Conservation (phyloP, 2,888 invertebrate species). For the Microplitis manilae region DNA sequence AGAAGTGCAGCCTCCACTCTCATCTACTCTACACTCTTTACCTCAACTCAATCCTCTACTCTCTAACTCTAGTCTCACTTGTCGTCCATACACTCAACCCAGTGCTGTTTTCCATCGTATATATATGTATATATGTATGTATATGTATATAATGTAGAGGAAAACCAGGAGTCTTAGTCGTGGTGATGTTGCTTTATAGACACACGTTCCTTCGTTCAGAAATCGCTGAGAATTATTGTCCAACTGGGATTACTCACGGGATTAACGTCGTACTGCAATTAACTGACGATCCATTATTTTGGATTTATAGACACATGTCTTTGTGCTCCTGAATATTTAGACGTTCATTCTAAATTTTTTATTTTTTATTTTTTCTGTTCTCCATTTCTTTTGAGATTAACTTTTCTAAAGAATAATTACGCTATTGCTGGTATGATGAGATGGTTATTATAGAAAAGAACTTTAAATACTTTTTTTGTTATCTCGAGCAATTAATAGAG, state of each 20-base stretch:
- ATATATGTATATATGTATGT: not conserved
- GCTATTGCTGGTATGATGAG: not conserved
- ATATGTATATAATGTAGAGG: not conserved
- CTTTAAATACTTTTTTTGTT: not conserved
- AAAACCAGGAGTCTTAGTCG: not conserved
- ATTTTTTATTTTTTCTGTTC: not conserved
- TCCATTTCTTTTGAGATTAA: not conserved
- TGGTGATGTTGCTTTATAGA: not conserved
- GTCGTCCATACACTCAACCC: conserved; percentile 39
- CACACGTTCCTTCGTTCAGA: conserved; percentile 16
- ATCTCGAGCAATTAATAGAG: not conserved
- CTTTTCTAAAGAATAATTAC: conserved; percentile 3
- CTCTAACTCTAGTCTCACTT: conserved; percentile 9
- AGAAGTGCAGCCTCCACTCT: not conserved
- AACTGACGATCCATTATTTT: conserved; percentile 44
- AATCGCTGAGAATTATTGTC: conserved; percentile 44
- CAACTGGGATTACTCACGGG: conserved; percentile 44
- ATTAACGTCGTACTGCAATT: conserved; percentile 44
- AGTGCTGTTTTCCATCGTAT: conserved; percentile 33
- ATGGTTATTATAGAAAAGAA: not conserved
- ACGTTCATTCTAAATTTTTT: not conserved
- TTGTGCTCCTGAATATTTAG: conserved; percentile 27
- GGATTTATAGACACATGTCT: conserved; percentile 36
- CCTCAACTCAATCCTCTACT: not conserved
- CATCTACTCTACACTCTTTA: not conserved